Base-by-base conservation (phyloP, 2,797 vertebrate genomes). In the Leptoclinus maculatus region DNA sequence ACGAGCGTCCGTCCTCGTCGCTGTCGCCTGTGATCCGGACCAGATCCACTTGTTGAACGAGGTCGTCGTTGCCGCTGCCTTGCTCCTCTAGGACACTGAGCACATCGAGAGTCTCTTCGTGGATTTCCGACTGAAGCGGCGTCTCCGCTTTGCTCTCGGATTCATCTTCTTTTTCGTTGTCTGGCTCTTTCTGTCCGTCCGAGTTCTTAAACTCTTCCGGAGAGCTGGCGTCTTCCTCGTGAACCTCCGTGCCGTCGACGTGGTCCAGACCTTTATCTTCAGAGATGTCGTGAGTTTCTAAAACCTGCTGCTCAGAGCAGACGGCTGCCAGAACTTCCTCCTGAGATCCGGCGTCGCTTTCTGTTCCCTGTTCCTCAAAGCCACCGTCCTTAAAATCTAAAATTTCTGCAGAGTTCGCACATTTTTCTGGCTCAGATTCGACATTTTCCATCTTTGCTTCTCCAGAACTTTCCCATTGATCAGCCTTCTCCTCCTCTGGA, bases 1-100 rank as follows among this genome's bases (percentile, higher is more conserved):
- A 92, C 0, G 87, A 89, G 9, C 2, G 64, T 23, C 76, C 78
- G 25, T 92, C 84, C 29, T 78, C 56, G 1, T 86, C 70, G 17
- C 68, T 62, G 32, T 84, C 69, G 0, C 64, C 74, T 69, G 73
- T 70, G 62, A 38, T 69, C 47, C 27, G 43, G 0, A 49, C n/a
- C 11, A 5, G 23, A 23, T 76, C 65, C 16, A 5, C 10, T 16
- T 72, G 66, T 43, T 12, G 70, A 39, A 23, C 17, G 0, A 2
- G 1, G 21, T 66, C 63, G 5, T 66, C 63, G 4, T 51, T 16
- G 2, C 4, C 53, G 2, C 9, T 4, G 2, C 14, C 1, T 11
- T 73, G 77, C 27, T 19, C 58, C 0, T 70, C 73, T 1, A 54
- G 12, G 2, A 27, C 66, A 0, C 13, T 5, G 12, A 41, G 56